Percentiles rank a stretch among this genome's conserved stretches.
Conservation (phyloP, 1,140 invertebrate species). For the Neodiprion lecontei region DNA sequence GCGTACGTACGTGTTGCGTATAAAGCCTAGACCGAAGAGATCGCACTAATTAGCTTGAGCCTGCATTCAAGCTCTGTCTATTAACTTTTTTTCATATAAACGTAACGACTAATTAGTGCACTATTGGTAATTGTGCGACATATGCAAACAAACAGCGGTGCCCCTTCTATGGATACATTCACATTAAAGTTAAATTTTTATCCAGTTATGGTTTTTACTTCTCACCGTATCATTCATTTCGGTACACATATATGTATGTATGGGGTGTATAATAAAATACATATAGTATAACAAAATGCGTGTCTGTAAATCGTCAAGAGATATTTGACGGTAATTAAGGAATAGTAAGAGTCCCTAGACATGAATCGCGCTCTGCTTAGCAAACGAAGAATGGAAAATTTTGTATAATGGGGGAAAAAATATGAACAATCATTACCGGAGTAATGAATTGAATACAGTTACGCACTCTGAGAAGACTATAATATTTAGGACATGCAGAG, state of each 20-base stretch:
- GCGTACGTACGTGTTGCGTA: not conserved
- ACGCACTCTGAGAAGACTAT: no score
- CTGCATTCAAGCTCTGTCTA: not conserved
- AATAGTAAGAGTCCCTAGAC: no score
- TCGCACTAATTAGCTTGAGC: not conserved
- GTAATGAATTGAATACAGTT: no score
- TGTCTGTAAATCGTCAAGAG: no score
- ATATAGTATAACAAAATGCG: no score
- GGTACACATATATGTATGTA: not conserved
- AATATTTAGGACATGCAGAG: no score
- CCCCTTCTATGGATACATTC: not conserved
- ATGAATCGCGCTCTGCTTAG: no score
- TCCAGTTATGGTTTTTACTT: not conserved
- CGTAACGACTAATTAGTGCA: not conserved
- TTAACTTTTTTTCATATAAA: not conserved
- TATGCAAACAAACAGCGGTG: slow-evolving; percentile 33
- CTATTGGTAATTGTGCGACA: slow-evolving; percentile 25
- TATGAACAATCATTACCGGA: no score
- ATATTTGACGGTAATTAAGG: no score
- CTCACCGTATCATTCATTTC: not conserved
- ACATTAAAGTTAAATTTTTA: not conserved
- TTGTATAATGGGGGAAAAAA: no score
- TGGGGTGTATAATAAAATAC: no score
- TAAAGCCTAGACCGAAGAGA: not conserved
- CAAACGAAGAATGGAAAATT: no score